These are phyloP conservation scores for Silurus lanzhouensis DNA, from an alignment of 2,797 vertebrate genomes.

Conservation along the genomic window DNA sequence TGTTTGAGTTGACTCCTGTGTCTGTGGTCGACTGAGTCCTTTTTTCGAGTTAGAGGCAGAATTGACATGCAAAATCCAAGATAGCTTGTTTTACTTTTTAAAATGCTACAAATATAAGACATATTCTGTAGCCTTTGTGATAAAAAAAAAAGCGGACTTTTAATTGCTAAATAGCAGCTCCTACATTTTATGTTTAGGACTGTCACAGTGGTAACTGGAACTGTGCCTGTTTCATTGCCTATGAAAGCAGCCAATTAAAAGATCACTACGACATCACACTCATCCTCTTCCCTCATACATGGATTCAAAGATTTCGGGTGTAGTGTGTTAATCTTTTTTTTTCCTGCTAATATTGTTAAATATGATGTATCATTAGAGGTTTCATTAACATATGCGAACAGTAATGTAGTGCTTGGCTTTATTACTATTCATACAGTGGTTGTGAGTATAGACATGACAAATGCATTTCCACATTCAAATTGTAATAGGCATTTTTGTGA, in stretches of 20 bases:
- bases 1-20: no score
- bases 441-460: neutral
- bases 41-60: no score
- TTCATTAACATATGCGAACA: neutral
- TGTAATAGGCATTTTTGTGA: neutral
- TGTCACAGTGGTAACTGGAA: neutral
- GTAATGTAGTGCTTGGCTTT: neutral
- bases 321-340: neutral
- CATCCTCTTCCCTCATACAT: neutral
- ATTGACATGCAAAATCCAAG: no score
- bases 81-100: no score
- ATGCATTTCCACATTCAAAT: constrained; percentile 2
- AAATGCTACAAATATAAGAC: no score
- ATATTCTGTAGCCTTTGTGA: neutral
- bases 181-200: neutral
- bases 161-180: neutral
- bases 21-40: no score
- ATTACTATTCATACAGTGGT: neutral
- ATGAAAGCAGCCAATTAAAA: neutral
- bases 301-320: neutral
- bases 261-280: neutral
- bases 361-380: neutral
- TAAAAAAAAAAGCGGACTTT: no score
- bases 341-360: neutral
- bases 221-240: neutral